These are phyloP conservation scores for Coelopa pilipes DNA, from an alignment of 2,888 invertebrate genomes.

Conservation along the genomic window DNA sequence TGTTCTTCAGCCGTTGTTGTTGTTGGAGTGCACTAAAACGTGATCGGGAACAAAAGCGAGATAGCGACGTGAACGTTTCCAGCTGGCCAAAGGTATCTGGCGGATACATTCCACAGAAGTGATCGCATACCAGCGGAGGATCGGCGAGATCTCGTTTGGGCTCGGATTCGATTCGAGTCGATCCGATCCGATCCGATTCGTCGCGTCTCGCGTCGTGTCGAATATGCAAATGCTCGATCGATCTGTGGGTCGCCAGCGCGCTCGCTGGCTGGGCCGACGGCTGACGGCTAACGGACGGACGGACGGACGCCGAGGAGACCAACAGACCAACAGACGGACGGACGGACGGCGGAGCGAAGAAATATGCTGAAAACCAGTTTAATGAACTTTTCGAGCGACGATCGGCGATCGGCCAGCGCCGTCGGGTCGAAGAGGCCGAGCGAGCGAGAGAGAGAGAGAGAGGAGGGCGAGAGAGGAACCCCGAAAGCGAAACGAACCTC, in stretches of 20 bases:
- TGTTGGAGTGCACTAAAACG: neutral
- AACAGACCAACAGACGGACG: too few relatives aligned
- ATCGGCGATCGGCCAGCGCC: neutral
- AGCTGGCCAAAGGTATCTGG: constrained; percentile 6
- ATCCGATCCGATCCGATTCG: neutral
- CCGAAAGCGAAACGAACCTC: constrained; percentile 11
- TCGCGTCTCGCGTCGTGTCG: constrained; percentile 33
- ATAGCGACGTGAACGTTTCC: neutral
- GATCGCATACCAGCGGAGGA: constrained; percentile 15
- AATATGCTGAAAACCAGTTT: constrained; percentile 58
- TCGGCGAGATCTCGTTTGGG: too few relatives aligned
- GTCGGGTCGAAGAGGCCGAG: too few relatives aligned
- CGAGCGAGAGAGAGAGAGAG: too few relatives aligned
- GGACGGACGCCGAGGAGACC: constrained; percentile 28
- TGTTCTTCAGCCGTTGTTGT: neutral
- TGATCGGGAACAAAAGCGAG: neutral
- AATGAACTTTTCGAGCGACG: constrained; percentile 53
- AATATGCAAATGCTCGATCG: constrained; percentile 42
- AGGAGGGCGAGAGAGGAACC: constrained; percentile 7
- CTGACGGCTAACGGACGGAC: too few relatives aligned
- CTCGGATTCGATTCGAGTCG: too few relatives aligned
- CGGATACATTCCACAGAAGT: constrained; percentile 25
- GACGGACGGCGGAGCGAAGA: neutral
- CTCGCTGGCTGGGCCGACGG: constrained; percentile 12
- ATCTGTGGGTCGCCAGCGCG: constrained; percentile 12